A percentile compares a stretch with the other conserved stretches of the same genome.
These are phyloP conservation scores for Tupaia tana DNA, from an alignment of 2,113 vertebrate genomes.

Conservation along the genomic window DNA sequence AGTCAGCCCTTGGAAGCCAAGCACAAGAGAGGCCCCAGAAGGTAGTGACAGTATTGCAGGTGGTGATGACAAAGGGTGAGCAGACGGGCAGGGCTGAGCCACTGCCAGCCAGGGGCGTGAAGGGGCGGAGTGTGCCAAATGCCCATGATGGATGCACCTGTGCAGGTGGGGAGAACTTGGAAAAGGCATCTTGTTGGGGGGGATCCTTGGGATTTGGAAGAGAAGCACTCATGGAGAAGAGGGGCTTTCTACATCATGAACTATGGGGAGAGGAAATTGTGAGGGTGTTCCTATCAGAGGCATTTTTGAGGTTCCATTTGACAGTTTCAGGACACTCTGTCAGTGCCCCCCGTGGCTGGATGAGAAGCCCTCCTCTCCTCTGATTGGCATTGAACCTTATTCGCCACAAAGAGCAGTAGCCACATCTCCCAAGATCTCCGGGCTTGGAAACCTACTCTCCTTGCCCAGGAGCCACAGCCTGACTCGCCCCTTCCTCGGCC, in stretches of 20 bases:
- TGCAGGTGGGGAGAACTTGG: neutral
- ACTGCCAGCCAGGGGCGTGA: no score
- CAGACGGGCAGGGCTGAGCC: neutral
- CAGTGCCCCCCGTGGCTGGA: neutral
- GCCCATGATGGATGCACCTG: neutral
- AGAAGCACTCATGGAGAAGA: neutral
- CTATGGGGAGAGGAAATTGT: neutral
- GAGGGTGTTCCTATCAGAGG: neutral
- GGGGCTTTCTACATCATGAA: accelerated
- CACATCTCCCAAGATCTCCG: neutral
- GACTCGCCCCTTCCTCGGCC: accelerated
- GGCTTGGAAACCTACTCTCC: neutral
- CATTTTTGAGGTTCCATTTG: neutral
- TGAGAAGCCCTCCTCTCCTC: neutral
- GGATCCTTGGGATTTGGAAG: neutral
- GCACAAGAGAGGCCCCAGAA: neutral
- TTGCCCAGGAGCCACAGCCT: neutral
- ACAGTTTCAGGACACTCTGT: neutral
- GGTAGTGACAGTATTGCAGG: accelerated
- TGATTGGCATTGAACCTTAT: neutral
- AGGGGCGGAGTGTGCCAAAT: accelerated
- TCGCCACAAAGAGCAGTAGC: neutral
- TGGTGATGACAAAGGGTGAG: neutral
- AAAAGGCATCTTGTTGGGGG: neutral
- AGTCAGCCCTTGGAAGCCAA: neutral